phyloP scores from a whole-genome alignment of 1,140 invertebrate species.

The Eupeodes corollae region DNA sequence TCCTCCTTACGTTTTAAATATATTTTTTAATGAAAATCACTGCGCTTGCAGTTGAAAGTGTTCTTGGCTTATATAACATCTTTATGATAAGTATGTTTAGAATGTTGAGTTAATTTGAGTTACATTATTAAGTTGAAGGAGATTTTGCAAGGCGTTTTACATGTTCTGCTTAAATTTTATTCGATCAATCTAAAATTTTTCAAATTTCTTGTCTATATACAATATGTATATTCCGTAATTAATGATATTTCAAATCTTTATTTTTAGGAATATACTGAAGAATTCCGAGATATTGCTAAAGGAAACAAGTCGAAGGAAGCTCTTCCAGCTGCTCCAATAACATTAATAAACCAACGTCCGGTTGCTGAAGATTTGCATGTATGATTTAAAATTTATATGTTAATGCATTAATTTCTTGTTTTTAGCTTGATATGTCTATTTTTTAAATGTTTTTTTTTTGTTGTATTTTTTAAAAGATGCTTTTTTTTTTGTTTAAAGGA shows the following conservation, averaged over 20 bases:
- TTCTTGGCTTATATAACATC: no score
- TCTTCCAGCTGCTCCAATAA: conserved; percentile 81
- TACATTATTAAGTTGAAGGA: no score
- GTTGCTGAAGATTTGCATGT: conserved; percentile 91
- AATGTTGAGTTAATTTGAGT: no score
- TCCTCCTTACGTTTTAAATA: no score
- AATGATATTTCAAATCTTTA: conserved; percentile 4
- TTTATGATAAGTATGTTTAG: no score
- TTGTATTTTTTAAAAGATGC: background rate
- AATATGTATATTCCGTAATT: no score
- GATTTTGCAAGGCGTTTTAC: no score
- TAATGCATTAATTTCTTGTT: conserved; percentile 1
- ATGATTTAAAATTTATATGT: conserved; percentile 40
- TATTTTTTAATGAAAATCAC: no score
- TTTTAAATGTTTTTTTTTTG: background rate
- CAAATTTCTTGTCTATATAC: no score
- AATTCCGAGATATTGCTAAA: conserved; percentile 91
- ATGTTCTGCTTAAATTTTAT: no score
- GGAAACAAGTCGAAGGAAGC: conserved; percentile 81
- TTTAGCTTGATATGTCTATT: background rate
- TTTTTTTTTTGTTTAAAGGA: conserved; percentile 28
- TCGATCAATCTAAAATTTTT: no score
- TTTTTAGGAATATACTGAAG: conserved; percentile 85
- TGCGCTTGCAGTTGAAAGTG: no score
- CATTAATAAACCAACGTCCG: conserved; percentile 88